Percentiles rank a stretch among this genome's conserved stretches.
Conservation (phyloP, 2,797 vertebrate species). For the Ceryle rudis region DNA sequence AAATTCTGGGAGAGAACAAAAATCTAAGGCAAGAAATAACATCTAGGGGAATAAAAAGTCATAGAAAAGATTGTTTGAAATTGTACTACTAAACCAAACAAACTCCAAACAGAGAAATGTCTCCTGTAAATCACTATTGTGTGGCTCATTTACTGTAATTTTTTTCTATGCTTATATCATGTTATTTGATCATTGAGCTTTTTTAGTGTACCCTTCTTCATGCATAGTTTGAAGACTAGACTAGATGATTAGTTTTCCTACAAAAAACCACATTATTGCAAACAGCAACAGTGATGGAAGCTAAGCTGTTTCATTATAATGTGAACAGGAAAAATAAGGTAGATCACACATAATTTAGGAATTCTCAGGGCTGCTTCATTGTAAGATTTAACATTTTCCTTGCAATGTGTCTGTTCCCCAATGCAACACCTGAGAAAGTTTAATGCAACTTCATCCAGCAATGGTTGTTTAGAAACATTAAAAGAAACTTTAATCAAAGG, state of each 20-base stretch:
- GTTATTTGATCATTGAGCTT: background rate
- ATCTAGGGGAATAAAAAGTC: background rate
- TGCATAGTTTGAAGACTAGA: background rate
- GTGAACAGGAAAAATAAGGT: background rate
- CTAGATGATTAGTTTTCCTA: background rate
- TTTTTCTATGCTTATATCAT: fast-evolving
- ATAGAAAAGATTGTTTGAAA: background rate
- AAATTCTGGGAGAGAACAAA: background rate
- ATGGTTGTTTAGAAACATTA: background rate
- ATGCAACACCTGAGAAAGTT: background rate
- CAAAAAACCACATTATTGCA: background rate
- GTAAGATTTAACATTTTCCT: background rate
- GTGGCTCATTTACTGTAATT: background rate
- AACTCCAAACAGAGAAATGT: background rate
- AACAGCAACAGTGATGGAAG: background rate
- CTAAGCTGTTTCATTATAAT: background rate
- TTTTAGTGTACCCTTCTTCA: background rate
- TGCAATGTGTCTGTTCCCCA: background rate
- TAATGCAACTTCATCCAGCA: background rate
- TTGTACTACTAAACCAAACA: background rate
- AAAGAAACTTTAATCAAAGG: background rate
- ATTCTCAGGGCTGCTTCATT: background rate
- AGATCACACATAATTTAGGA: background rate
- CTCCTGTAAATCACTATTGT: background rate
- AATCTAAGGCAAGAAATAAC: background rate